Evolutionary conservation across 1,140 invertebrate genomes (phyloP), one percentile per base, ranked within the genome.

Genomic region (Trachymyrmex cornetzi): DNA sequence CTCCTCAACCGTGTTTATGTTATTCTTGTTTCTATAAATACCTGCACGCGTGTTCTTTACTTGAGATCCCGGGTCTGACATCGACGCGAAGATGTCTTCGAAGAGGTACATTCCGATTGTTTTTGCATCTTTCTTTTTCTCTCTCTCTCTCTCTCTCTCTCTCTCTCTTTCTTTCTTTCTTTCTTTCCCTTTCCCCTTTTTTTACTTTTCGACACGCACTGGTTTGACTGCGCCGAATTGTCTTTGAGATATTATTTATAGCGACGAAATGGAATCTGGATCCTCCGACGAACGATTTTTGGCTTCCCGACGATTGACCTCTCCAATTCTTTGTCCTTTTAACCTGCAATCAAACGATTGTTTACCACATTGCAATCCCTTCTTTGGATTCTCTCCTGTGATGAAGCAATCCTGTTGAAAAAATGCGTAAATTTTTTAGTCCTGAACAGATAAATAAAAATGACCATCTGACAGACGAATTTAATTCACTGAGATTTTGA

Each of bases 61-160:
- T 89, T 88, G 85, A 89, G 77, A 92, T 88, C 77, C 89, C 53
- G 34, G 69, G 48, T 84, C 55, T 61, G 80, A 84, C 80, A 81
- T 90, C 88, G 89, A 92, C 88, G 92, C 91, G 91, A 95, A 94
- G 91, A 95, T 95, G 95, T 95, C 95, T 93, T 95, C 94, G 87
- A 95, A 95, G 89, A 95, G 94, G 95, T 95, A 95, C 88, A 50
- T 24, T 38, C 90, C 90, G 88, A 91, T 93, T 94, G 88, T 91
- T 89, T 92, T 92, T 74, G 57, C 81, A 67, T 88, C 87, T 89
- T 79, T 55, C 19, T 75, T 59, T 59, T 50, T 48, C n/a, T 24
- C 16, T 19, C 38, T 7, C 12, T n/a, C 59, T 30, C 12, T 6
- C 14, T 6, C 24, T 27, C 14, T 16, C 12, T 48, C 12, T 48